These are phyloP conservation scores for Pantelozetes paolii DNA, from an alignment of 2,888 invertebrate species.

Conservation along the genomic window DNA sequence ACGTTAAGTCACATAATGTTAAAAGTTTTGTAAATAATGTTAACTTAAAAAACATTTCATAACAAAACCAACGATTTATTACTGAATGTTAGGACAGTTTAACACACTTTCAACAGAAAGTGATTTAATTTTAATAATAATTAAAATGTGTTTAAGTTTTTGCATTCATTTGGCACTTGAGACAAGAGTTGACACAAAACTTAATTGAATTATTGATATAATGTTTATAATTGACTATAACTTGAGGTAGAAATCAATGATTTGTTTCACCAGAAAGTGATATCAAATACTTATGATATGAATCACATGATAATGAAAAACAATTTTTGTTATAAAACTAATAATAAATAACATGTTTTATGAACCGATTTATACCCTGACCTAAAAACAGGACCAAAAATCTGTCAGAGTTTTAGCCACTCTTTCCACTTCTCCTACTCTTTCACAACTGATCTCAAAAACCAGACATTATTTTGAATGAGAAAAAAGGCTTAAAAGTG, in stretches of 20 bases:
- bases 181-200: not conserved
- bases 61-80: too few species aligned
- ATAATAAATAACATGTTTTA: too few species aligned
- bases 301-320: slow-evolving; percentile 4
- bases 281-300: not conserved
- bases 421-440: not conserved
- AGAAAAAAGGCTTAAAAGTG: slow-evolving; percentile 13
- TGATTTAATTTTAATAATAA: not conserved
- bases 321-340: not conserved
- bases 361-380: not conserved
- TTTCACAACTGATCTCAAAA: not conserved
- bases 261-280: not conserved
- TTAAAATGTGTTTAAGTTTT: not conserved
- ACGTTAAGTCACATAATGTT: not conserved
- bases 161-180: not conserved
- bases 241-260: not conserved
- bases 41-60: not conserved
- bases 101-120: too few species aligned
- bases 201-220: not conserved
- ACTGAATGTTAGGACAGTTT: too few species aligned
- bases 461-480: not conserved
- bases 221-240: not conserved
- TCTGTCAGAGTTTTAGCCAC: not conserved
- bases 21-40: not conserved
- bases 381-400: not conserved